Conservation (phyloP, 2,888 invertebrate genomes). For the Mesoligia furuncula region DNA sequence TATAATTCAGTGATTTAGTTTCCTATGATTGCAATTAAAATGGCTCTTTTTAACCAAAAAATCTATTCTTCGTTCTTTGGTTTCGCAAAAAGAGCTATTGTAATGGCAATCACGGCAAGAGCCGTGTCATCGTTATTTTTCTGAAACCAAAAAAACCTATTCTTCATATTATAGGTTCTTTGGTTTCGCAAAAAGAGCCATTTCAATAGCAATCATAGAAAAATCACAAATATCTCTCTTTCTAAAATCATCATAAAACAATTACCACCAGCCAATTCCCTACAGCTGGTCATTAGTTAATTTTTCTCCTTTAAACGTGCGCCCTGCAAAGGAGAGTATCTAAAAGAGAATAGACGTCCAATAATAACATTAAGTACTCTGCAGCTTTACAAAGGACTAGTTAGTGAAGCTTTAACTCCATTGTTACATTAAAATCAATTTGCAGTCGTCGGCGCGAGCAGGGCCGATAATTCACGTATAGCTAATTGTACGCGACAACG, state of each 20-base stretch:
- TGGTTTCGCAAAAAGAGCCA: not conserved
- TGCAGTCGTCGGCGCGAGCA: slow-evolving; percentile 51
- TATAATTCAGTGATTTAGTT: not conserved
- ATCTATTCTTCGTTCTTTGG: no score
- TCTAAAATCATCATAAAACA: not conserved
- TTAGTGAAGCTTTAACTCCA: slow-evolving; percentile 45
- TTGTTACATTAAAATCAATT: slow-evolving; percentile 61
- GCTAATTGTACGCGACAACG: slow-evolving; percentile 75
- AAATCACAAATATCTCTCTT: not conserved
- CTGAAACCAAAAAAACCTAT: no score
- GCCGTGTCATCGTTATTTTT: no score
- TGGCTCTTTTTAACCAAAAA: not conserved
- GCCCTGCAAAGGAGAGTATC: not conserved
- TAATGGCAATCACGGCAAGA: no score
- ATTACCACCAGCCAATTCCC: not conserved
- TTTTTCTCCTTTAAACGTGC: not conserved
- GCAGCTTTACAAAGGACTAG: slow-evolving; percentile 49
- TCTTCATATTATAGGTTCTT: not conserved
- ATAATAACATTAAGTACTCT: slow-evolving; percentile 33
- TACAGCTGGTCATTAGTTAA: not conserved
- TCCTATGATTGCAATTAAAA: not conserved
- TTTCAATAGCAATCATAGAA: no score
- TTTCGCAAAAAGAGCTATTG: no score
- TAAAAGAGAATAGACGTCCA: not conserved
- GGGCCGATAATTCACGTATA: slow-evolving; percentile 72